Evolutionary conservation across 2,113 vertebrate species (phyloP).

Genomic region (Glaucomys volans): DNA sequence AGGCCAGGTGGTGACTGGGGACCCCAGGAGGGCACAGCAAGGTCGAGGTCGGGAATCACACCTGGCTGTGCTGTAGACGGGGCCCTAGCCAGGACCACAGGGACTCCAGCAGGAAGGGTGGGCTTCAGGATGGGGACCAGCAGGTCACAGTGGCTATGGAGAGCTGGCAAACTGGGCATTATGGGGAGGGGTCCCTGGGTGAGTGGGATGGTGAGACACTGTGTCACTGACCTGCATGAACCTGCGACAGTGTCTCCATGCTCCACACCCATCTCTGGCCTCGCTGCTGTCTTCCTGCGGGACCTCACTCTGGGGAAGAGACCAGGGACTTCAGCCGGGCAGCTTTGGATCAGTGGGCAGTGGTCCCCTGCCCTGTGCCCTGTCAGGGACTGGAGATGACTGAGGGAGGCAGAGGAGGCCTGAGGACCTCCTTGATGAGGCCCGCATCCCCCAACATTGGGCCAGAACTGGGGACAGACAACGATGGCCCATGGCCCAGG

Average conservation of each 20-base stretch:
- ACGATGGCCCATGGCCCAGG: no score
- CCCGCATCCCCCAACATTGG: background rate
- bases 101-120: background rate
- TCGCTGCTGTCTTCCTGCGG: background rate
- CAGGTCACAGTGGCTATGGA: rapidly evolving
- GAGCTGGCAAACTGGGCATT: no score
- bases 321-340: background rate
- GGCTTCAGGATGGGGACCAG: background rate
- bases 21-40: no score
- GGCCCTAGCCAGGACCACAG: no score
- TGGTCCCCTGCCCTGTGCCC: no score
- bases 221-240: background rate
- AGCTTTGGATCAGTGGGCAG: background rate
- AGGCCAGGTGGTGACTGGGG: background rate
- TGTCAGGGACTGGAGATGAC: background rate
- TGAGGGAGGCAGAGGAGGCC: no score
- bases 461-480: background rate
- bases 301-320: background rate
- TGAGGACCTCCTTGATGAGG: background rate
- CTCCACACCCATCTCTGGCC: rapidly evolving
- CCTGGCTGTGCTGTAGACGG: background rate
- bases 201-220: no score
- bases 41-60: no score
- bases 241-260: rapidly evolving
- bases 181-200: no score